Percentiles rank a stretch among this genome's conserved stretches.
Conservation (phyloP, 1,140 invertebrate species). For the Cephus cinctus region DNA sequence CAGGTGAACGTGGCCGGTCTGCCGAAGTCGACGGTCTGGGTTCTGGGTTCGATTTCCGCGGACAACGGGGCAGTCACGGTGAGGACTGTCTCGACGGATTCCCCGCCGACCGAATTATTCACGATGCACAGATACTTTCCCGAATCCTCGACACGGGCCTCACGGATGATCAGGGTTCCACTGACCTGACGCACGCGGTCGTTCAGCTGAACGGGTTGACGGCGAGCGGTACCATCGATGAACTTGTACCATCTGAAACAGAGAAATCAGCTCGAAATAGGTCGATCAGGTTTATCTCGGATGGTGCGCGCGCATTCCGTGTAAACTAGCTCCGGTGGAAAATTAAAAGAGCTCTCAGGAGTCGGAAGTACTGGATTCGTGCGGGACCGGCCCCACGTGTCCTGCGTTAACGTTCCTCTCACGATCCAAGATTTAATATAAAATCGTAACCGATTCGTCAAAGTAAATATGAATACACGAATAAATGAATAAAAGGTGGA, state of each 20-base stretch:
- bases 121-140: constrained; percentile 94
- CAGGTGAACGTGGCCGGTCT: constrained; percentile 87
- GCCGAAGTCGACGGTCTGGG: constrained; percentile 91
- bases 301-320: no score
- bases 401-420: no score
- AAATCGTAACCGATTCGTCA: no score
- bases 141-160: constrained; percentile 87
- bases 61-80: constrained; percentile 89
- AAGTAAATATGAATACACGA: no score
- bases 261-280: constrained; percentile 37
- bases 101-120: constrained; percentile 90
- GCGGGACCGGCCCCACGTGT: no score
- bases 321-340: no score
- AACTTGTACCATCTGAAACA: constrained; percentile 92
- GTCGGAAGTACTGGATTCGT: no score
- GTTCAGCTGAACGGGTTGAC: constrained; percentile 80
- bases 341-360: no score
- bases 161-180: constrained; percentile 88
- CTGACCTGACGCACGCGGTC: constrained; percentile 91
- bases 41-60: constrained; percentile 83
- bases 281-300: no score
- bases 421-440: no score
- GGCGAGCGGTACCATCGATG: constrained; percentile 78
- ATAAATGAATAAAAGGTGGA: no score
- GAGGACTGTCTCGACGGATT: constrained; percentile 88